These are phyloP conservation scores for Corydoras sp. DNA, from an alignment of 2,113 vertebrate genomes.

Conservation along the genomic window DNA sequence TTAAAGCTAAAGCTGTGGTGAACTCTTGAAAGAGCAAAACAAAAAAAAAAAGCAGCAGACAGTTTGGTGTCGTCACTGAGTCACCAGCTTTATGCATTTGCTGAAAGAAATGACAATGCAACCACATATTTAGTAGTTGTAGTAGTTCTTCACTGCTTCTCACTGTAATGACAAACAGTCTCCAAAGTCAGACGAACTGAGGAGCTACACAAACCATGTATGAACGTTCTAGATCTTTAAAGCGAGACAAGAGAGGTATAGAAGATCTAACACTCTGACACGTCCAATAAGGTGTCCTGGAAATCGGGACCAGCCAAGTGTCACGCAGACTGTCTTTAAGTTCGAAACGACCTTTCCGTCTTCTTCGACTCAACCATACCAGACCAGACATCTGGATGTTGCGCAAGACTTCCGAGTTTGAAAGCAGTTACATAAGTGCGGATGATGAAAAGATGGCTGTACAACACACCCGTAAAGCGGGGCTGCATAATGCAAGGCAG, in stretches of 20 bases:
- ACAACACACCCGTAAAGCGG: constrained; percentile 4
- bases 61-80: too few species aligned
- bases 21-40: too few species aligned
- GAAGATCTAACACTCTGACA: constrained; percentile 2
- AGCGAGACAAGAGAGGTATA: background rate
- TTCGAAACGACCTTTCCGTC: background rate
- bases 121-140: too few species aligned
- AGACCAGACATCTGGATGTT: constrained; percentile 30
- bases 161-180: too few species aligned
- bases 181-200: too few species aligned
- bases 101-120: too few species aligned
- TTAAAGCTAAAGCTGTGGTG: too few species aligned
- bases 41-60: too few species aligned
- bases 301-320: background rate
- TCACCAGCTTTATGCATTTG: too few species aligned
- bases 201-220: too few species aligned
- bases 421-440: constrained; percentile 5
- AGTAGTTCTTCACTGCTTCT: too few species aligned
- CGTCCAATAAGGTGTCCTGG: background rate
- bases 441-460: constrained; percentile 13
- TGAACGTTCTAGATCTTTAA: too few species aligned
- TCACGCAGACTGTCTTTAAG: background rate
- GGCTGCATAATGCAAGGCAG: constrained; percentile 8
- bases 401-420: constrained; percentile 16
- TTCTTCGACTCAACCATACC: background rate